Conservation (phyloP, 2,113 vertebrate species). For the Caracal caracal region DNA sequence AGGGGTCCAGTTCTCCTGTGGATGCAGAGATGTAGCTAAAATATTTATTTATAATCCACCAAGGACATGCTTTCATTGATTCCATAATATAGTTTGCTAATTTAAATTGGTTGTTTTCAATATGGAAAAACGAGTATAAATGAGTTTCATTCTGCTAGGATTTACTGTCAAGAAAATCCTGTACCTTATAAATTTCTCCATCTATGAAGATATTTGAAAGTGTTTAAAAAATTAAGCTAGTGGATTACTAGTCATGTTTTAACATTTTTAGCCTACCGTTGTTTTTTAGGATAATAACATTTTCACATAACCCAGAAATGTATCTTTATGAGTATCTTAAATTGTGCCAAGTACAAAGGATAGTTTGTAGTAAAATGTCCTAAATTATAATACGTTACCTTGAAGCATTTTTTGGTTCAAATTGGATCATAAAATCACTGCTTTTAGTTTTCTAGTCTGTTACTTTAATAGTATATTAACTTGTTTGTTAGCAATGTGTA, state of each 20-base stretch:
- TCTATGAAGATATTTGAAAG: neutral
- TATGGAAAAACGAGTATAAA: slow-evolving; percentile 33
- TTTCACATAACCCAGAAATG: neutral
- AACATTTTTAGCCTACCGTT: slow-evolving; percentile 6
- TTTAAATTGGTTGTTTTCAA: slow-evolving; percentile 31
- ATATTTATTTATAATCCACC: neutral
- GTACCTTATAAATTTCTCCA: neutral
- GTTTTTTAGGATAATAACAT: slow-evolving; percentile 36
- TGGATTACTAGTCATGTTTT: neutral
- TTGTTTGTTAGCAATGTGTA: neutral
- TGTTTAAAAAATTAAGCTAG: slow-evolving; percentile 25
- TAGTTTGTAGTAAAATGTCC: neutral
- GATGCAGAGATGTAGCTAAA: neutral
- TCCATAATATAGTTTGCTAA: neutral
- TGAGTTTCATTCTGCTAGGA: neutral
- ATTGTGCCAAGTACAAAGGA: neutral
- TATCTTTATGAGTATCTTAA: neutral
- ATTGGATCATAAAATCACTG: neutral
- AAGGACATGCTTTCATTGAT: neutral
- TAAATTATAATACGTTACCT: neutral
- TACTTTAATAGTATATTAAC: slow-evolving; percentile 8
- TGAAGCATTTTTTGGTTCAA: slow-evolving; percentile 15
- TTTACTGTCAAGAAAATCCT: slow-evolving; percentile 5
- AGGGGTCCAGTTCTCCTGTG: neutral
- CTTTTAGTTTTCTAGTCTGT: slow-evolving; percentile 26